Base-by-base conservation (phyloP, 2,797 vertebrate species). In the Alca torda region DNA sequence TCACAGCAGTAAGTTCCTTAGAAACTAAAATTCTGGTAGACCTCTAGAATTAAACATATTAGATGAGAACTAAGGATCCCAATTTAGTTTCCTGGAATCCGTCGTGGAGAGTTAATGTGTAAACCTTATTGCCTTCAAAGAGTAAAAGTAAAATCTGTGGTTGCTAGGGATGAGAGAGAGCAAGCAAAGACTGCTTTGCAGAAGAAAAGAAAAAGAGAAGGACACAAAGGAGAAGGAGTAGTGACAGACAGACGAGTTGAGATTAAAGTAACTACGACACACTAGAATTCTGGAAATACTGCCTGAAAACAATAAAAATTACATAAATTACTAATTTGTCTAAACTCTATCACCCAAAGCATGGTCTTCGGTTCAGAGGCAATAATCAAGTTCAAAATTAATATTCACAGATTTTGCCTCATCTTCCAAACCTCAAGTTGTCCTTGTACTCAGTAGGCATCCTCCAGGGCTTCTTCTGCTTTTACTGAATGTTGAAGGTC, bases 91-190 rank as follows among this genome's bases (percentile, higher is more conserved):
- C 14, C 43, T 6, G 7, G 3, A 63, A 54, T 35, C 24, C 35
- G 7, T 45, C 9, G 5, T 1, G 2, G 31, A 59, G 1, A 51
- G 2, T 3, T 64, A n/a, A 41, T 16, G 3, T 20, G 16, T 31
- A 51, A 77, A 59, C 6, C 9, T 67, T 43, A 33, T 3, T 6
- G 3, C 1, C 24, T 65, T 60, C 35, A 56, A 73, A 70, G 10
- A 26, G 8, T 31, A 61, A 68, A 95, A 57, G 11, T 35, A 68
- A 64, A 67, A 31, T 67, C 15, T 67, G 6, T 33, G n/a, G 45
- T 48, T 70, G 8, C 9, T 63, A 31, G 67, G 16, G 5, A 20
- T 74, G 21, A 83, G 16, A 69, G 17, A 74, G 3, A 83, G 8
- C 6, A 79, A 68, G 13, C 2, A 9, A 63, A 78, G 20, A 33